Evolutionary conservation across 1,140 invertebrate genomes (phyloP), one percentile per base, ranked within the genome.

Genomic region (Physella acuta): DNA sequence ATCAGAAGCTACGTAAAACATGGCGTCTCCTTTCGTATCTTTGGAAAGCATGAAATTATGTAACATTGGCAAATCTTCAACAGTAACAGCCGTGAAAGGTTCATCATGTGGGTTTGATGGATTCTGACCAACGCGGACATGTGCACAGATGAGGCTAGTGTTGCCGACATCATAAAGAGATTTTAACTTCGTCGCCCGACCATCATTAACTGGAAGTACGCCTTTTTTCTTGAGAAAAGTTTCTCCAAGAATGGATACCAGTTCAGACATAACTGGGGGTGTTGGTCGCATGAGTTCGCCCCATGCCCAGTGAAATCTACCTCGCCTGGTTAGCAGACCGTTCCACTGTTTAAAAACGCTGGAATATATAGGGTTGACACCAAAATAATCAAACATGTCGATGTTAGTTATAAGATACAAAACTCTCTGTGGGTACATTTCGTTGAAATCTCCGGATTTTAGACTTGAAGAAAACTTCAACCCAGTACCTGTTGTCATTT

Each of bases 1-100:
- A 59, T 76, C 75, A 1, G 75, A 72, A 16, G 75, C 70, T n/a
- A 76, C 36, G 33, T 72, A 76, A 24, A 74, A 61, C n/a, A 65
- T 53, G 60, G 55, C 66, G 11, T 44, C 55, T 28, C 34, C n/a
- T 14, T 31, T 16, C 24, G 49, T 53, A 49, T 66, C 44, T 53
- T 28, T 51, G 44, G 61, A 44, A 3, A 53, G n/a, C 37, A 75
- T 14, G 28, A 73, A 75, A 11, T 69, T 39, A 66, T 67, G 70
- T 20, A 75, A 24, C 4, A 28, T 44, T 3, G 58, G 52, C 3
- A 75, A 14, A 52, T 39, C 55, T 16, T 52, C 61, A 17, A 67
- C 31, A 28, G 30, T 67, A 17, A 37, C 30, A 0, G 51, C 17
- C 33, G 28, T 24, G 33, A 28, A 34, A 5, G 28, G 26, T 31